Conservation (phyloP, 1,140 invertebrate genomes). For the Drosophila bipectinata region DNA sequence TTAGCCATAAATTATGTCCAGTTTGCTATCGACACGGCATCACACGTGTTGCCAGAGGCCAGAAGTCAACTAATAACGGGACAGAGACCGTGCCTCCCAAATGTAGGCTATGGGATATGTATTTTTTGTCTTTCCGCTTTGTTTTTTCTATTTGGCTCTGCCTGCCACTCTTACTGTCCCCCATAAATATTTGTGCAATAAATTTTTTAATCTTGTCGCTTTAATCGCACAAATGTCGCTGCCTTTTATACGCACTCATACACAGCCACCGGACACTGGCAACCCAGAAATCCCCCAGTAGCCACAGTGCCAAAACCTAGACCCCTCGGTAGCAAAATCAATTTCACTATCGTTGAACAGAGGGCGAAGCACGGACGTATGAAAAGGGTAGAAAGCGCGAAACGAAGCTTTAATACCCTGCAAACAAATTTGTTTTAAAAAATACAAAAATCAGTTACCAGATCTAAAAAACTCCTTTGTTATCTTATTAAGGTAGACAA, state of each 20-base stretch:
- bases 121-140: conserved; percentile 14
- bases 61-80: conserved; percentile 69
- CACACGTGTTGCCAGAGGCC: conserved; percentile 41
- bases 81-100: conserved; percentile 63
- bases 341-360: conserved; percentile 79
- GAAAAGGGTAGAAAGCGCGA: not conserved
- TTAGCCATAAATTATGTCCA: conserved; percentile 74
- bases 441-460: too few species aligned
- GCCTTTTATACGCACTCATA: conserved; percentile 61
- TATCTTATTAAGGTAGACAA: not conserved
- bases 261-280: conserved; percentile 22
- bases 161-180: conserved; percentile 51
- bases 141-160: conserved; percentile 27
- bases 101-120: conserved; percentile 63
- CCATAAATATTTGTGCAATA: conserved; percentile 84
- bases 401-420: conserved; percentile 3
- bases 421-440: not conserved
- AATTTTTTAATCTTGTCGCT: conserved; percentile 84
- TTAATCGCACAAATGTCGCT: conserved; percentile 84
- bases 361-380: conserved; percentile 15
- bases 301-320: conserved; percentile 26
- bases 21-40: conserved; percentile 47
- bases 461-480: too few species aligned
- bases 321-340: conserved; percentile 76
- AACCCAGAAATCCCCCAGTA: not conserved